Evolutionary conservation across 1,140 invertebrate species (phyloP), one percentile per base, ranked within the genome.

Genomic region (Sarcophaga peregrina): DNA sequence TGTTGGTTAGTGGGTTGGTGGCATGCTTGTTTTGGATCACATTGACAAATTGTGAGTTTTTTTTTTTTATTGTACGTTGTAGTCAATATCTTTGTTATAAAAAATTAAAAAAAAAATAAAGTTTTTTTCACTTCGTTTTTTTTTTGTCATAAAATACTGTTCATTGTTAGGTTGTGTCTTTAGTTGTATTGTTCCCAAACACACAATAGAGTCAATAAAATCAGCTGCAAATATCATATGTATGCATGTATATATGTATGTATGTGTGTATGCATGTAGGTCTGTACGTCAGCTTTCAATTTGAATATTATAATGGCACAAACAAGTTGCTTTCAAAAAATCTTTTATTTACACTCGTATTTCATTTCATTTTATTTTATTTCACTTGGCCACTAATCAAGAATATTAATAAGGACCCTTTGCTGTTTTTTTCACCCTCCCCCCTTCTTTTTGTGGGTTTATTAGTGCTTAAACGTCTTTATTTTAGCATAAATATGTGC

Each of bases 21-120:
- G 15, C 17, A 9, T 9, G 62, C 62, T 7, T 10, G 58, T 10
- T 8, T 17, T 72, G 46, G 74, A 76, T 76, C 74, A 37, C 25
- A 47, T 78, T 78, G 75, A 78, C 75, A 78, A 78, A 78, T 78
- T 78, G 75, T 50, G 75, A 78, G 75, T 50, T 78, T 47, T 78
- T 76, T 45, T 47, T 76, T 68, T 68, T 68, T 20, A n/a, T 68
- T 20, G 25, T 37, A 37, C 25, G 25, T 37, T 37, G 25, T 37
- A 37, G 25, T 37, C 25, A 37, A 37, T 37, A 37, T 37, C 25
- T 7, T 58, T n/a, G 13, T 58, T n/a, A 58, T 58, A 58, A 58
- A n/a, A 58, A 37, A 15, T 58, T 15, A 58, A 58, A 58, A n/a
- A 13, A 58, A 13, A 58, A 58, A 58, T 58, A 52, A 8, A 52